Evolutionary conservation across 2,888 invertebrate species (phyloP).

Genomic region (Neria commutata): DNA sequence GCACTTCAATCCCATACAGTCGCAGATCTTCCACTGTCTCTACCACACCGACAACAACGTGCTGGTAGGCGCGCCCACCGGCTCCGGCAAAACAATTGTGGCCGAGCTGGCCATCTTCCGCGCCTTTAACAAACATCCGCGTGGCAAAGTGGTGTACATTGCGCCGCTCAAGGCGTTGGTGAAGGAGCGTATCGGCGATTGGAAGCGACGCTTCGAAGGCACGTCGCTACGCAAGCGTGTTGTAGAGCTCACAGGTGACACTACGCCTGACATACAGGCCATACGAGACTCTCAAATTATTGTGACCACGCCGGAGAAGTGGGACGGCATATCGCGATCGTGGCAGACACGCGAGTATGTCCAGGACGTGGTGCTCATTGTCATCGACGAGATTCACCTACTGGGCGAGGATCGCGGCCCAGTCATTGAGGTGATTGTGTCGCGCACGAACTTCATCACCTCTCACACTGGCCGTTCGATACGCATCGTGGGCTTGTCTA

Average conservation of each 20-base stretch:
- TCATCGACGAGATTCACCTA: conserved; percentile 98
- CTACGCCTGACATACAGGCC: conserved; percentile 81
- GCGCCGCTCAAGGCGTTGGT: conserved; percentile 98
- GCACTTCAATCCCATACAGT: conserved; percentile 98
- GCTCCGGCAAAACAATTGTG: conserved; percentile 97
- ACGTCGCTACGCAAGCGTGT: conserved; percentile 76
- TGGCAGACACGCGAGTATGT: conserved; percentile 98
- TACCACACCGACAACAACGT: conserved; percentile 95
- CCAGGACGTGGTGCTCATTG: conserved; percentile 84
- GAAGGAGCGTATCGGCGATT: conserved; percentile 93
- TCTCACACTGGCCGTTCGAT: conserved; percentile 83
- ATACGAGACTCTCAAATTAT: conserved; percentile 89
- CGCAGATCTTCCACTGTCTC: conserved; percentile 95
- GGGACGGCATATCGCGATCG: conserved; percentile 98
- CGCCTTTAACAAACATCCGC: conserved; percentile 81
- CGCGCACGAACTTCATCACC: conserved; percentile 94
- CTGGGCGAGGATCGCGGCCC: conserved; percentile 90
- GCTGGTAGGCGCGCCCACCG: conserved; percentile 81
- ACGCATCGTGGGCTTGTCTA: conserved; percentile 93
- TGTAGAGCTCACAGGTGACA: conserved; percentile 94
- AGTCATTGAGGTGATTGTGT: conserved; percentile 96
- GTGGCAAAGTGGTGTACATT: conserved; percentile 92
- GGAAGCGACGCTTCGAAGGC: conserved; percentile 81
- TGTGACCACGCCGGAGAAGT: conserved; percentile 99
- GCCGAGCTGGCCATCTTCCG: conserved; percentile 97